A percentile compares a stretch with the other conserved stretches of the same genome.
phyloP scores from a whole-genome alignment of 2,888 invertebrate species.

The Pandemis heparana region DNA sequence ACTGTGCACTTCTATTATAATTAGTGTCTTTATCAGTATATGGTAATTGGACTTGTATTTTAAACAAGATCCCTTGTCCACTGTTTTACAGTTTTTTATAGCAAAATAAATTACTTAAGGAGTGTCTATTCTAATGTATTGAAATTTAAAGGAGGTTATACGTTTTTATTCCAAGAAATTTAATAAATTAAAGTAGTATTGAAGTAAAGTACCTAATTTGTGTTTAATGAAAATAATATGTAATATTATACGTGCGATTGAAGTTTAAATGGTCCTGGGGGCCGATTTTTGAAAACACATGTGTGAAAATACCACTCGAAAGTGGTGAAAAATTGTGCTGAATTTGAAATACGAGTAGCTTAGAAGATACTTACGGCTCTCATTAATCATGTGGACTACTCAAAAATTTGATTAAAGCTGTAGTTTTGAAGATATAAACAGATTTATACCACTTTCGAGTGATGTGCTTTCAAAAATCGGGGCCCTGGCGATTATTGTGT shows the following conservation, averaged over 20 bases:
- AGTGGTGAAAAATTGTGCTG: too few species aligned
- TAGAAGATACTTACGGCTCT: too few species aligned
- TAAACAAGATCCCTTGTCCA: slow-evolving; percentile 62
- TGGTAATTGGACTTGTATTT: slow-evolving; percentile 69
- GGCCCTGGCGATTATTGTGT: too few species aligned
- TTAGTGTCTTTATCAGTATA: slow-evolving; percentile 74
- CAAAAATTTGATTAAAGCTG: too few species aligned
- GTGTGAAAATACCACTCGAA: too few species aligned
- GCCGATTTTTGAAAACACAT: too few species aligned
- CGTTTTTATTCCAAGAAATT: slow-evolving; percentile 9
- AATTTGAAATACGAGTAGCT: too few species aligned
- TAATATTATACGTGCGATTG: not conserved
- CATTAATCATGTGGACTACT: too few species aligned
- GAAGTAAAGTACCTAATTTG: too few species aligned
- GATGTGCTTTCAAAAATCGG: too few species aligned
- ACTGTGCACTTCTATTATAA: slow-evolving; percentile 71
- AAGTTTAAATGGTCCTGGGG: not conserved
- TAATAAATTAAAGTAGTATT: slow-evolving; percentile 13
- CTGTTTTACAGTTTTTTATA: slow-evolving; percentile 47
- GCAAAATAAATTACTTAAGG: slow-evolving; percentile 27
- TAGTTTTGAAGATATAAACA: too few species aligned
- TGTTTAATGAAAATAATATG: slow-evolving; percentile 30
- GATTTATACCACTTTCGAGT: too few species aligned
- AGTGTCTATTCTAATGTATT: slow-evolving; percentile 23
- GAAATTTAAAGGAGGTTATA: not conserved